Conservation (phyloP, 2,888 invertebrate species). For the Volucella inanis region DNA sequence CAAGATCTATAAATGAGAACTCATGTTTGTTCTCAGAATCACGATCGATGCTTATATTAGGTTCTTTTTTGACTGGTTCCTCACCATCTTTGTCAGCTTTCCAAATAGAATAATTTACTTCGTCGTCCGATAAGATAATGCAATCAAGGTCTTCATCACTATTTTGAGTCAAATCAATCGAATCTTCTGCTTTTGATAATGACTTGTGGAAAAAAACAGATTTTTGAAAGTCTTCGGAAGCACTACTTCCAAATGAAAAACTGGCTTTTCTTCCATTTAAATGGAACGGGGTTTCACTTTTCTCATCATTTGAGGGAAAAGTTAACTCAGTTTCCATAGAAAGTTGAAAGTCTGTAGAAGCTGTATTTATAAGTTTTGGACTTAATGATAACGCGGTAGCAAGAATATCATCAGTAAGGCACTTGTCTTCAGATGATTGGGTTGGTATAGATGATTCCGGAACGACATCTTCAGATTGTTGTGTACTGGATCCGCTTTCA, state of each 20-base stretch:
- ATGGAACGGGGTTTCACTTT: neutral
- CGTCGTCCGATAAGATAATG: constrained; percentile 84
- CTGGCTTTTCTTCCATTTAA: constrained; percentile 3
- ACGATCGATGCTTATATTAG: constrained; percentile 13
- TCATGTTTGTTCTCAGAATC: constrained; percentile 35
- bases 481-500: constrained; percentile 36
- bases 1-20: constrained; percentile 71
- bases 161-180: constrained; percentile 78
- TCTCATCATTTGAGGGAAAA: neutral
- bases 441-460: neutral
- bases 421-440: constrained; percentile 1
- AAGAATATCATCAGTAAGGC: neutral
- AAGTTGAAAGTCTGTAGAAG: neutral
- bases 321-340: neutral
- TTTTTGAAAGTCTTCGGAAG: constrained; percentile 33
- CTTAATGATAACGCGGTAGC: constrained; percentile 1
- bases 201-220: constrained; percentile 7
- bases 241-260: constrained; percentile 42
- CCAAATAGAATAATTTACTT: constrained; percentile 86
- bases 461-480: neutral
- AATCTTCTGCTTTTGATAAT: constrained; percentile 16
- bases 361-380: neutral
- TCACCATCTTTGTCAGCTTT: constrained; percentile 76
- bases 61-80: constrained; percentile 3
- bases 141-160: constrained; percentile 81